Evolutionary conservation across 2,888 invertebrate genomes (phyloP), one percentile per base, ranked within the genome.

Genomic region (Tigriopus californicus): DNA sequence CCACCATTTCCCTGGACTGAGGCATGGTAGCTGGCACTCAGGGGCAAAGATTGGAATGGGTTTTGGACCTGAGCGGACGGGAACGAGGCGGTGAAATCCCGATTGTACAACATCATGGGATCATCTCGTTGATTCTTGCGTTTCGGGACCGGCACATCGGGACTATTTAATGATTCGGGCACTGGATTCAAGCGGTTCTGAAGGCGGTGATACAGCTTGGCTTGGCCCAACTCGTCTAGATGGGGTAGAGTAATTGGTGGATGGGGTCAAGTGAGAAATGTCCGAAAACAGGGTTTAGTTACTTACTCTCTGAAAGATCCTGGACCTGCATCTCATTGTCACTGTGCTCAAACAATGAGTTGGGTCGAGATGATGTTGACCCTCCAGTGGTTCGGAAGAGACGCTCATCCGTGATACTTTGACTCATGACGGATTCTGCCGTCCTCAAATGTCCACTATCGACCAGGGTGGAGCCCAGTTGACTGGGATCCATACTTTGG

Each of bases 401-500:
- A 33, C 33, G 33, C 8, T 33, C 33, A 33, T 33, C 33, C 33
- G 33, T 33, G 33, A 33, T 33, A 33, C 33, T 33, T 8, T 33
- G 33, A 33, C 33, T 33, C 33, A 33, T 33, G 33, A 33, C 4
- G 33, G 33, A 33, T 8, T 33, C 33, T 33, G 4, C 33, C 33
- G 33, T 33, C 8, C 33, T 33, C 33, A 33, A 5, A 8, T 3
- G 33, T 33, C 33, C 33, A 3, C 33, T 22, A 12, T 33, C 15
- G 8, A 41, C 51, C 20, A 40, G 41, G 20, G 33, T 41, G 41
- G 41, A 18, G 12, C 25, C 20, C 12, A 53, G 42, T 6, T 41
- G 42, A 15, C 52, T 44, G 18, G 64, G 64, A 52, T 64, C 64
- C 62, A 64, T 61, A 51, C 64, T 64, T 56, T 63, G 63, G 5